Percentiles rank a stretch among this genome's conserved stretches.
phyloP scores from a whole-genome alignment of 2,113 vertebrate genomes.

The Pseudopodoces humilis region DNA sequence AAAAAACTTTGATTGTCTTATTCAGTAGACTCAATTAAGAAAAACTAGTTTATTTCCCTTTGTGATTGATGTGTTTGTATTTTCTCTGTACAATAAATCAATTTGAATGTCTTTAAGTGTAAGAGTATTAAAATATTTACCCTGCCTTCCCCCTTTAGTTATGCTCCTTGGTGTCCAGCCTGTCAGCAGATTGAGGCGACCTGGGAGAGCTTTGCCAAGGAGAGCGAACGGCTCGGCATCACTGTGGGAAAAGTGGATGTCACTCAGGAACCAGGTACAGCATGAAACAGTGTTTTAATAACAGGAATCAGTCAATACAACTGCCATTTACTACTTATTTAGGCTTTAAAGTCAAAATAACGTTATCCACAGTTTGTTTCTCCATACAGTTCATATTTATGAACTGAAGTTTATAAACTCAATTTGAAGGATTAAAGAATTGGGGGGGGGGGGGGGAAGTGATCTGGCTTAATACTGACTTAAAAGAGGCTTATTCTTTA shows the following conservation, averaged over 20 bases:
- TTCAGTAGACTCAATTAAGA: neutral
- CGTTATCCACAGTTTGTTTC: neutral
- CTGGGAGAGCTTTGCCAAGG: constrained; percentile 82
- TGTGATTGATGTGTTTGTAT: neutral
- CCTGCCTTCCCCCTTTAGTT: constrained; percentile 66
- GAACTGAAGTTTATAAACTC: neutral
- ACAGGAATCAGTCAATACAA: neutral
- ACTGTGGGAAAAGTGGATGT: constrained; percentile 84
- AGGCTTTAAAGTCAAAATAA: neutral
- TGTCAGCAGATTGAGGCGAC: constrained; percentile 84
- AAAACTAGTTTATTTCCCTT: neutral
- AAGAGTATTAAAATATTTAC: neutral
- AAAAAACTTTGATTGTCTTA: neutral
- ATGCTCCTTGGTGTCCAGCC: constrained; percentile 88
- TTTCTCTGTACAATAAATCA: neutral
- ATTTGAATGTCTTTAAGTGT: neutral
- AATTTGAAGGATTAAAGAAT: neutral
- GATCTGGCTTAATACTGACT: neutral
- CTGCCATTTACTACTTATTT: neutral
- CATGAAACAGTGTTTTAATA: neutral
- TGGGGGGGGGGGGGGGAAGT: neutral
- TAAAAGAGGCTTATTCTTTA: neutral
- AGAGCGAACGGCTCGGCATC: constrained; percentile 73
- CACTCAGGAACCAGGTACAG: constrained; percentile 85
- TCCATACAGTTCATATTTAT: neutral